A percentile compares a stretch with the other conserved stretches of the same genome.
phyloP scores from a whole-genome alignment of 2,888 invertebrate species.

The Thalpophila matura region DNA sequence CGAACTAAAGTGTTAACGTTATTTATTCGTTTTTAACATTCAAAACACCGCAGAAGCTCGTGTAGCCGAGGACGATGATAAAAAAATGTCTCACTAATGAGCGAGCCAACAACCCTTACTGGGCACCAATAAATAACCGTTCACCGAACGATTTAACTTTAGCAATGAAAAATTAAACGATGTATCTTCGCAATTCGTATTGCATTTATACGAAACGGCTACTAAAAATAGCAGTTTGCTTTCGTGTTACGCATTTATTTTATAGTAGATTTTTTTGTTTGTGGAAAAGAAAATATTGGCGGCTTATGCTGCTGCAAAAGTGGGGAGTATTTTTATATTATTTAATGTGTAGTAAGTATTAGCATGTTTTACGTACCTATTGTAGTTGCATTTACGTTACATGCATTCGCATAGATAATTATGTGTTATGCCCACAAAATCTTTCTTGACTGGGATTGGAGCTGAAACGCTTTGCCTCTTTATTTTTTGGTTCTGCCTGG shows the following conservation, averaged over 20 bases:
- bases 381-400: no score
- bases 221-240: conserved; percentile 65
- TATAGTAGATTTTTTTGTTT: conserved; percentile 12
- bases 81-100: conserved; percentile 75
- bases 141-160: conserved; percentile 76
- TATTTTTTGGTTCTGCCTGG: no score
- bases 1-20: conserved; percentile 52
- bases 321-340: not conserved
- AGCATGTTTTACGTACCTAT: not conserved
- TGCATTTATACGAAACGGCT: conserved; percentile 65
- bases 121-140: conserved; percentile 77
- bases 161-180: conserved; percentile 81
- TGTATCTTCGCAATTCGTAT: conserved; percentile 75
- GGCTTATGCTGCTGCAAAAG: not conserved
- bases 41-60: conserved; percentile 65
- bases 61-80: conserved; percentile 64
- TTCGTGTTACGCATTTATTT: conserved; percentile 63
- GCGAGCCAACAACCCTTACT: conserved; percentile 69
- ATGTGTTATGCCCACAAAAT: no score
- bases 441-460: no score
- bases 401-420: no score
- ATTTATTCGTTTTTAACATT: conserved; percentile 58
- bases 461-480: no score
- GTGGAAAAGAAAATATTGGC: not conserved
- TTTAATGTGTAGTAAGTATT: no score